These are phyloP conservation scores for Dendrolimus houi DNA, from an alignment of 2,888 invertebrate species.

Conservation along the genomic window DNA sequence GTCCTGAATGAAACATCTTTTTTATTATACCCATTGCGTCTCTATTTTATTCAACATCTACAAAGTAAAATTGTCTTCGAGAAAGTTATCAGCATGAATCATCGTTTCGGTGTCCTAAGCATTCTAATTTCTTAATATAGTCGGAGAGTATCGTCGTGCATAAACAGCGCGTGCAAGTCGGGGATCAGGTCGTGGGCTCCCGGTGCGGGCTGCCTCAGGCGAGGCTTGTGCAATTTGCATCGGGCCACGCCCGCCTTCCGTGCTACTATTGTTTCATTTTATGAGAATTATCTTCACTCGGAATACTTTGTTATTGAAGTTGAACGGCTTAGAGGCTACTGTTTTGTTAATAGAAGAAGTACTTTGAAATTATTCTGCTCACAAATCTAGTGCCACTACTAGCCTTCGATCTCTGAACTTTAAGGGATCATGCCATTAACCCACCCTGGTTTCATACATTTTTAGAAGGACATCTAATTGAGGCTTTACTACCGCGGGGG, in stretches of 20 bases:
- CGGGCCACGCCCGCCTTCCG: not conserved
- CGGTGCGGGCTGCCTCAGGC: slow-evolving; percentile 28
- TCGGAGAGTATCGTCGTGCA: not conserved
- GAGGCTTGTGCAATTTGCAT: not conserved
- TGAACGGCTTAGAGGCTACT: not conserved
- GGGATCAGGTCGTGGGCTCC: slow-evolving; percentile 58
- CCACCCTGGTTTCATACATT: no score
- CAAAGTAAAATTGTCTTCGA: no score
- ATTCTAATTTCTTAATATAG: not conserved
- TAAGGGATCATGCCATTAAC: no score
- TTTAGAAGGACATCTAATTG: no score
- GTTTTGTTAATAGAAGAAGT: not conserved
- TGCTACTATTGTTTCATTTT: not conserved
- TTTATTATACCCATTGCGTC: no score
- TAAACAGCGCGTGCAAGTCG: slow-evolving; percentile 12
- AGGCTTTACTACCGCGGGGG: no score
- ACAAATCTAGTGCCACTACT: no score
- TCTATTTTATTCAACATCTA: no score
- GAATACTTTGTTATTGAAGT: not conserved
- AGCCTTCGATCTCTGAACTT: no score
- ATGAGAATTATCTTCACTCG: slow-evolving; percentile 1
- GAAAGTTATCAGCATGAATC: no score
- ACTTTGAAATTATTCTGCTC: no score
- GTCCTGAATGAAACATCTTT: no score
- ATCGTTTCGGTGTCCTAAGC: not conserved